A percentile compares a stretch with the other conserved stretches of the same genome.
These are phyloP conservation scores for Phocides pigmalion DNA, from an alignment of 1,140 invertebrate genomes.

Conservation along the genomic window DNA sequence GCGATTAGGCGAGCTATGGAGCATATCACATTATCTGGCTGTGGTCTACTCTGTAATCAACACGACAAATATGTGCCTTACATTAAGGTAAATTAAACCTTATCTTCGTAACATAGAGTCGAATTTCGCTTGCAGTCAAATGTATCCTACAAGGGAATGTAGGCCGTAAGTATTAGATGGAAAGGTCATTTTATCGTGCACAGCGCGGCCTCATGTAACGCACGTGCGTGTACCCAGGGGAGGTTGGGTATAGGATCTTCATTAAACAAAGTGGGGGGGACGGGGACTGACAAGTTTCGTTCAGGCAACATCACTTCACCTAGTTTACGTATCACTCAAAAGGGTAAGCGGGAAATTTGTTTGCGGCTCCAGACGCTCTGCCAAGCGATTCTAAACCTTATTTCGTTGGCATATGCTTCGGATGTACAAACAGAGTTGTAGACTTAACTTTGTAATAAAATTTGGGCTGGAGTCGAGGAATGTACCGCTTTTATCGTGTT, in stretches of 20 bases:
- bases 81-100: not conserved
- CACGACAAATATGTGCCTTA: not conserved
- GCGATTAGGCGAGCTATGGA: not conserved
- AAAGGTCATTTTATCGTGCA: not conserved
- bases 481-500: conserved; percentile 22
- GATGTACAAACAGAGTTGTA: not conserved
- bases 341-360: conserved; percentile 12
- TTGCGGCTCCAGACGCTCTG: conserved; percentile 9
- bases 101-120: not conserved
- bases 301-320: conserved; percentile 33
- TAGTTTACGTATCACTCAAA: conserved; percentile 39
- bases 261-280: conserved; percentile 29
- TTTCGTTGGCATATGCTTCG: not conserved
- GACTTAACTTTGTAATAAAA: not conserved
- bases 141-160: not conserved
- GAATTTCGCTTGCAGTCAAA: too few species aligned
- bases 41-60: not conserved
- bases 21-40: conserved; percentile 4
- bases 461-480: conserved; percentile 11
- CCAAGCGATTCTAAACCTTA: not conserved
- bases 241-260: conserved; percentile 21
- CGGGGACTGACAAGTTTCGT: conserved; percentile 23
- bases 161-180: not conserved
- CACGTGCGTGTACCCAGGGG: conserved; percentile 20
- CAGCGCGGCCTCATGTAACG: not conserved